Percentiles rank a stretch among this genome's conserved stretches.
These are phyloP conservation scores for Anguilla pacifica DNA, from an alignment of 2,797 vertebrate species.

Conservation along the genomic window DNA sequence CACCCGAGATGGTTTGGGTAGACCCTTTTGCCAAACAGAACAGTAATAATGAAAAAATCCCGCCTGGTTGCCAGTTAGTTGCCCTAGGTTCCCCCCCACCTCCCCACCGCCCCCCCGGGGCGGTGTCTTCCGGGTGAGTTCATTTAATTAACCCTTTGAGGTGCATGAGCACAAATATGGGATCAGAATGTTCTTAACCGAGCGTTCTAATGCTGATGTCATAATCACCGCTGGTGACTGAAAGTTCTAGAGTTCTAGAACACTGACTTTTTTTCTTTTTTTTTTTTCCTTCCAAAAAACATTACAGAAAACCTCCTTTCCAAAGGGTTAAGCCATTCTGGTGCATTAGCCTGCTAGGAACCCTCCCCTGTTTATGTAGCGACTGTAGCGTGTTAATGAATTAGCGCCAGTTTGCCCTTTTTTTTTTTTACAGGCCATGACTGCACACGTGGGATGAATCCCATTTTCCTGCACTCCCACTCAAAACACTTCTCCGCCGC, in stretches of 20 bases:
- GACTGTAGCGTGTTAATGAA: neutral
- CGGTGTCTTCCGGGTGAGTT: neutral
- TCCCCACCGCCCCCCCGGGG: neutral
- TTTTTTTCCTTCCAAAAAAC: too few relatives aligned
- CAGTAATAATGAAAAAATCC: constrained; percentile 1
- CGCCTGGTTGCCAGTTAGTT: neutral
- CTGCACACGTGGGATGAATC: neutral
- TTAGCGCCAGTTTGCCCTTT: neutral
- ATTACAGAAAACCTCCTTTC: too few relatives aligned
- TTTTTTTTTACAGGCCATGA: neutral
- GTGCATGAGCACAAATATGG: too few relatives aligned
- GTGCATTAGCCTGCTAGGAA: neutral
- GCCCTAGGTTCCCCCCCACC: neutral
- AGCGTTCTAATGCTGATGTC: too few relatives aligned
- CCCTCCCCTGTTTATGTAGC: neutral
- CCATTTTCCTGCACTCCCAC: neutral
- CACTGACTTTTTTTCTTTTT: too few relatives aligned
- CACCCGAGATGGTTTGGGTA: neutral
- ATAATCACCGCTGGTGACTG: too few relatives aligned
- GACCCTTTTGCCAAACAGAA: neutral
- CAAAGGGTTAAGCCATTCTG: too few relatives aligned
- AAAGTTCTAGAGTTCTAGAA: too few relatives aligned
- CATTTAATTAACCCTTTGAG: neutral
- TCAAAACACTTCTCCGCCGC: neutral
- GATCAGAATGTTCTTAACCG: too few relatives aligned